Evolutionary conservation across 2,888 invertebrate species (phyloP), one percentile per base, ranked within the genome.

Genomic region (Hyles lineata): DNA sequence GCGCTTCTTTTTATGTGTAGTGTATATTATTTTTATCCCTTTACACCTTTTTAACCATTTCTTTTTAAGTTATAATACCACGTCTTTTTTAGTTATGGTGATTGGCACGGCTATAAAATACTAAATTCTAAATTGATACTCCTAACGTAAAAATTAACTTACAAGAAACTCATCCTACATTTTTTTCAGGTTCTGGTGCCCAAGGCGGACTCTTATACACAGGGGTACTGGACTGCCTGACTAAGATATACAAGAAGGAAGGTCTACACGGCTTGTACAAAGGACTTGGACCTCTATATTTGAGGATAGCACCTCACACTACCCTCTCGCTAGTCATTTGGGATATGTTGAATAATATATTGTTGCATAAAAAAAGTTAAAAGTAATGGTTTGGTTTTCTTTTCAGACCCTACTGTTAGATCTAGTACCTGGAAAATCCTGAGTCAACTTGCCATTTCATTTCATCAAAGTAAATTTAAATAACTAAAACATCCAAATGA

Each of bases 251-350:
- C 80, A 95, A 90, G 84, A 96, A 95, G 2, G 98, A 98, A 95
- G 98, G 98, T 0, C 72, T 97, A 1, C 95, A 95, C 81, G 97
- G 97, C 0, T 95, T 97, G 52, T 98, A 97, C 87, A 98, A 98
- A 90, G 98, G 97, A 6, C 95, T 97, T 81, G 95, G 96, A 11
- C 97, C 97, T 0, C 96, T 97, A 2, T 97, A 97, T 90, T 91
- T 97, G 77, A 95, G 98, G 77, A 95, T 97, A 82, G 97, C 97
- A 4, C 98, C 98, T 0, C 98, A 98, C 83, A 97, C 97, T 0
- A 96, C 97, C 15, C 88, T 98, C 0, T 97, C 96, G 75, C 93
- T 98, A 71, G 96, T 97, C 72, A 96, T 98, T 86, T 98, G 98
- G 97, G 97, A 97, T 79, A 87, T 90, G 87, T 79, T 94, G 5